phyloP scores from a whole-genome alignment of 1,140 invertebrate species.

The Caerostris extrusa region DNA sequence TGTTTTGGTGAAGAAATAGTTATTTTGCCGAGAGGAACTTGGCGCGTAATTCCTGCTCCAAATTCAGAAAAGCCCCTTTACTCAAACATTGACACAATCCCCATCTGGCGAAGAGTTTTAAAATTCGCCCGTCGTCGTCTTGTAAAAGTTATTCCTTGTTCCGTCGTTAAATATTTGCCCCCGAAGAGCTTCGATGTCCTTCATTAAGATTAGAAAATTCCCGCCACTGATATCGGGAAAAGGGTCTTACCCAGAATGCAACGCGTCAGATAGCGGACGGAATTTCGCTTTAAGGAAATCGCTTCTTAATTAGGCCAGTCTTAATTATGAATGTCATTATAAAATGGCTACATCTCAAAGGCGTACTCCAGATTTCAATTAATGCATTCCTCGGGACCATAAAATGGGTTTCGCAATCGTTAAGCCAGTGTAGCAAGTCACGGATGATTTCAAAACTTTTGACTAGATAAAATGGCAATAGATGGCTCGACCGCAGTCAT shows the following conservation, averaged over 20 bases:
- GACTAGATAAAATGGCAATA: background rate
- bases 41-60: too few species aligned
- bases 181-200: too few species aligned
- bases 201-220: too few species aligned
- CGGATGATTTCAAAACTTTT: background rate
- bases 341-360: slow-evolving; percentile 10
- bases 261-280: too few species aligned
- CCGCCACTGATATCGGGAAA: background rate
- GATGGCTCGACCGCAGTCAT: background rate
- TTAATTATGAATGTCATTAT: slow-evolving; percentile 34
- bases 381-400: background rate
- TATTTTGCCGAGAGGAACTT: too few species aligned
- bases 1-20: too few species aligned
- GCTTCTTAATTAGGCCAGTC: background rate
- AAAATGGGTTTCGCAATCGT: background rate
- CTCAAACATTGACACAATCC: too few species aligned
- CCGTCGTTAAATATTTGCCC: too few species aligned
- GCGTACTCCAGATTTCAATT: slow-evolving; percentile 35
- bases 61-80: too few species aligned
- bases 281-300: background rate
- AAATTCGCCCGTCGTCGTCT: too few species aligned
- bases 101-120: too few species aligned
- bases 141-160: too few species aligned
- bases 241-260: background rate
- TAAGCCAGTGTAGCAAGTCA: background rate